phyloP scores from a whole-genome alignment of 2,113 vertebrate species.

The Sarotherodon lohbergeri region DNA sequence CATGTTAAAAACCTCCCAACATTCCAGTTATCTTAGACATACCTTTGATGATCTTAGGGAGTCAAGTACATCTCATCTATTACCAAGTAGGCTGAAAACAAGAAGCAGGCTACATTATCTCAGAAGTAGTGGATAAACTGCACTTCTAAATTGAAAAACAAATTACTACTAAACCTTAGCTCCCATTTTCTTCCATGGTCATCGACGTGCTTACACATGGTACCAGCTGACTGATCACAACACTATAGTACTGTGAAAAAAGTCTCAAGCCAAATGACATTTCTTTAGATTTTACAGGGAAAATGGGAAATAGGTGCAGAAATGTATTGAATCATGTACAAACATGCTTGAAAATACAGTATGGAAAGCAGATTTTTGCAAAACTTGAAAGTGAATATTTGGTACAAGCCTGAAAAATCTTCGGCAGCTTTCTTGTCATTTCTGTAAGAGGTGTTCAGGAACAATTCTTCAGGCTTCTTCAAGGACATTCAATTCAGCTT shows the following conservation, averaged over 20 bases:
- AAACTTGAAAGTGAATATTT: not conserved
- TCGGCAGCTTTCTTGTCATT: not conserved
- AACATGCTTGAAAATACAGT: not conserved
- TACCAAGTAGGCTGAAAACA: not conserved
- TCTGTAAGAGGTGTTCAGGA: not conserved
- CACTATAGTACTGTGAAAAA: not conserved
- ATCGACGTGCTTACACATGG: rapidly evolving
- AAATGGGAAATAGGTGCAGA: not conserved
- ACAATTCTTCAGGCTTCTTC: not conserved
- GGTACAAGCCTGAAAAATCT: not conserved
- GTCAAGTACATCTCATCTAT: not conserved
- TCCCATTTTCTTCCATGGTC: not conserved
- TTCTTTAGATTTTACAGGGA: not conserved
- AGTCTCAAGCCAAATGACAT: not conserved
- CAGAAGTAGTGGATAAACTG: not conserved
- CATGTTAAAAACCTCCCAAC: not conserved
- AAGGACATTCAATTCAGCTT: not conserved
- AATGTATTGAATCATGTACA: rapidly evolving
- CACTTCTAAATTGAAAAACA: not conserved
- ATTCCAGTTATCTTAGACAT: not conserved
- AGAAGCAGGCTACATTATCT: not conserved
- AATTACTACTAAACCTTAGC: not conserved
- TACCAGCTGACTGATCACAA: not conserved
- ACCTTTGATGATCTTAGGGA: not conserved
- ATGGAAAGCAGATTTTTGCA: not conserved